Evolutionary conservation across 2,888 invertebrate species (phyloP), one percentile per base, ranked within the genome.

Genomic region (Hipparchia semele): DNA sequence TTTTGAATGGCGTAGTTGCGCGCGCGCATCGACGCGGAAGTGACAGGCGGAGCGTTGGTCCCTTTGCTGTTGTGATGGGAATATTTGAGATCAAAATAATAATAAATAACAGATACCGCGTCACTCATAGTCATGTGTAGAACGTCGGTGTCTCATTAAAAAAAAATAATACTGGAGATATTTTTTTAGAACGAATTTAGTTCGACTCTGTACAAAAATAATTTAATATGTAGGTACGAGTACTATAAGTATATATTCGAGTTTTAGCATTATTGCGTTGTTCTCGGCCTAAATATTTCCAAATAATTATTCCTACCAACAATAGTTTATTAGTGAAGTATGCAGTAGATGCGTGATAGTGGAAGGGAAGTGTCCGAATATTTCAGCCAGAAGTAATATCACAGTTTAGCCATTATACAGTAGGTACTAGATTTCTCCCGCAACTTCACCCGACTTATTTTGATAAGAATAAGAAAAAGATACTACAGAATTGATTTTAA

Each of bases 351-450:
- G 77, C 68, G 74, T 79, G 83, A 86, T 84, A 81, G 73, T 75
- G 74, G 76, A 71, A 86, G 87, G 68, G 89, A 87, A 86, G 82
- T 78, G 78, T 78, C 81, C 81, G 81, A 80, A 80, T 84, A 84
- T 83, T 84, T 82, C 83, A 81, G 73, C 72, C 61, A 66, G 73
- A 58, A 74, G 68, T 88, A 90, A 90, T 90, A 90, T n/a, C 67
- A 13, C 56, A 13, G 46, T 33, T 51, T 33, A 6, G 12, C 10
- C 12, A 65, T 53, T 33, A 33, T 49, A 49, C 49, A 62, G 62
- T 53, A 53, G 10, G 39, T 33, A 60, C 6, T 33, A 7, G 39
- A 2, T 5, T 39, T 39, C 5, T 2, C 3, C 39, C 39, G 2
- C 39, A 2, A 39, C 5, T 39, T 39, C 39, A 5, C 39, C 5